Conservation (phyloP, 2,888 invertebrate genomes). For the Limenitis camilla region DNA sequence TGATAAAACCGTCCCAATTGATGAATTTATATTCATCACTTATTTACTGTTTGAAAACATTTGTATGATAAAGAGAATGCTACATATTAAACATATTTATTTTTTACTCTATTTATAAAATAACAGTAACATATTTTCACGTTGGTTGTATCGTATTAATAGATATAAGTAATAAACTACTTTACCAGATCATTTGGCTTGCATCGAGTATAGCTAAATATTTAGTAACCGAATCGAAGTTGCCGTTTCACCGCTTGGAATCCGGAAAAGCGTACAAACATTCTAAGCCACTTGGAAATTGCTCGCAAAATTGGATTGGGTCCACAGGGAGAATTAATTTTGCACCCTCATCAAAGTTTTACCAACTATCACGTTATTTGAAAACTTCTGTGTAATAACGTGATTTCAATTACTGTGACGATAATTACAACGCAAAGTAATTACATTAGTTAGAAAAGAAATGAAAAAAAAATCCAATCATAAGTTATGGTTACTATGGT, state of each 20-base stretch:
- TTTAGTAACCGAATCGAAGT: slow-evolving; percentile 2
- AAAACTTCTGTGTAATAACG: too few species aligned
- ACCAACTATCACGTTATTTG: background rate
- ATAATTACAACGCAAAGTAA: too few species aligned
- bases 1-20: too few species aligned
- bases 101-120: too few species aligned
- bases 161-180: slow-evolving; percentile 2
- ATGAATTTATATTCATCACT: too few species aligned
- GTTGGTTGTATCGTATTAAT: background rate
- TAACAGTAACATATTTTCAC: background rate
- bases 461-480: too few species aligned
- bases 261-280: background rate
- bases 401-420: too few species aligned
- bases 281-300: slow-evolving; percentile 7
- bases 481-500: too few species aligned
- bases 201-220: background rate
- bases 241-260: background rate
- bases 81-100: too few species aligned
- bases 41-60: too few species aligned
- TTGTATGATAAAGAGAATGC: too few species aligned
- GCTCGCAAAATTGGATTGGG: background rate
- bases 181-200: slow-evolving; percentile 8
- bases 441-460: too few species aligned
- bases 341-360: background rate
- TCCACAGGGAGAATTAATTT: background rate